phyloP scores from a whole-genome alignment of 2,888 invertebrate species.

The Plemyria rubiginata region DNA sequence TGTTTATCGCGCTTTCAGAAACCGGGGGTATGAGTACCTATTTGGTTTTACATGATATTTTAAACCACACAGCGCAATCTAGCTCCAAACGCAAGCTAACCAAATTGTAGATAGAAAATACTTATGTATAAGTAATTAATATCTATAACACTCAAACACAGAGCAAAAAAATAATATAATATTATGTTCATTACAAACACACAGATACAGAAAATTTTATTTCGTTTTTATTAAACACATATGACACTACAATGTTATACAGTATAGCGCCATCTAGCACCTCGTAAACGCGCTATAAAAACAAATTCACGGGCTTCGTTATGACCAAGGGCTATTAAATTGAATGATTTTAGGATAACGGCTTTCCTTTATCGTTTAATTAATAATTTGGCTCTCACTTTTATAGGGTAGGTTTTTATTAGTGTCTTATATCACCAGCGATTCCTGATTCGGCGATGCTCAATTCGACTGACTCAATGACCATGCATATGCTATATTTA shows the following conservation, averaged over 20 bases:
- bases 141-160: too few species aligned
- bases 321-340: constrained; percentile 16
- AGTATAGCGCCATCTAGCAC: background rate
- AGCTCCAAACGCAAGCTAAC: too few species aligned
- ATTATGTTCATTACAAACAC: background rate
- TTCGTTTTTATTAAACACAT: background rate
- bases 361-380: constrained; percentile 10
- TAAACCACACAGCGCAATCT: too few species aligned
- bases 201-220: background rate
- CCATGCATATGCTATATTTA: background rate
- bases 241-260: background rate
- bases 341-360: constrained; percentile 4
- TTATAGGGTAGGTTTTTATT: constrained; percentile 9
- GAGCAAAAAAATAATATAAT: too few species aligned
- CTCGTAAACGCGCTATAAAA: constrained; percentile 12
- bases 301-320: constrained; percentile 10
- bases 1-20: too few species aligned
- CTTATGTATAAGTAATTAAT: too few species aligned
- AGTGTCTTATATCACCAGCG: background rate
- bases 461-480: background rate
- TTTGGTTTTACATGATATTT: too few species aligned
- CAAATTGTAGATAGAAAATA: too few species aligned
- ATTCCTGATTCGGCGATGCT: background rate
- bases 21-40: too few species aligned
- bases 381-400: background rate